Conservation (phyloP, 2,113 vertebrate species). For the Phalacrocorax brasilianus region DNA sequence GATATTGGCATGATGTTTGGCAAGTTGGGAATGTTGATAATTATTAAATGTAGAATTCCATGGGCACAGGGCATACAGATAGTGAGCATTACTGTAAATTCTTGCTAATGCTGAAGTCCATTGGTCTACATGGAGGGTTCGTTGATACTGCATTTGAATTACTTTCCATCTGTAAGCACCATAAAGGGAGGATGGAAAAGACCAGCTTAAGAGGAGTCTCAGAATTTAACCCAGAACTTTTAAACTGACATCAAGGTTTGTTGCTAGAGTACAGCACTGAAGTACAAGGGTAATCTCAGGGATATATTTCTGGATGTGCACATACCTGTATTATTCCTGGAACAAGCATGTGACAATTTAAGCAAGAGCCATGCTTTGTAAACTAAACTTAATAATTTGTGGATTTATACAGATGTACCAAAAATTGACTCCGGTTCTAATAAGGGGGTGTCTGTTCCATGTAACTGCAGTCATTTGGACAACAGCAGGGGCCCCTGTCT, state of each 20-base stretch:
- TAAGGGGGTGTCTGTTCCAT: neutral
- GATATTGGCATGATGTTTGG: neutral
- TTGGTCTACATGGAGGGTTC: neutral
- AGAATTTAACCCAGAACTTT: neutral
- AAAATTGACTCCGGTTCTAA: neutral
- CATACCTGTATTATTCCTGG: neutral
- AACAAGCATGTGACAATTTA: neutral
- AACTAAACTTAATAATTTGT: neutral
- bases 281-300: neutral
- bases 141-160: neutral
- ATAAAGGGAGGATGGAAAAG: neutral
- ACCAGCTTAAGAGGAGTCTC: neutral
- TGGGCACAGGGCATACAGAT: neutral
- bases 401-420: neutral
- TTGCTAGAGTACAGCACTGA: neutral
- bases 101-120: neutral
- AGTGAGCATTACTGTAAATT: neutral
- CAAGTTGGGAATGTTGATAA: neutral
- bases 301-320: neutral
- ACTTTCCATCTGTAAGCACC: neutral
- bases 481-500: neutral
- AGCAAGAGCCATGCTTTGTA: neutral
- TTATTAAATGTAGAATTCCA: neutral
- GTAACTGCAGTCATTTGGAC: neutral
- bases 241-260: neutral